Evolutionary conservation across 2,113 vertebrate species (phyloP), one percentile per base, ranked within the genome.

Genomic region (Atractosteus spatula): DNA sequence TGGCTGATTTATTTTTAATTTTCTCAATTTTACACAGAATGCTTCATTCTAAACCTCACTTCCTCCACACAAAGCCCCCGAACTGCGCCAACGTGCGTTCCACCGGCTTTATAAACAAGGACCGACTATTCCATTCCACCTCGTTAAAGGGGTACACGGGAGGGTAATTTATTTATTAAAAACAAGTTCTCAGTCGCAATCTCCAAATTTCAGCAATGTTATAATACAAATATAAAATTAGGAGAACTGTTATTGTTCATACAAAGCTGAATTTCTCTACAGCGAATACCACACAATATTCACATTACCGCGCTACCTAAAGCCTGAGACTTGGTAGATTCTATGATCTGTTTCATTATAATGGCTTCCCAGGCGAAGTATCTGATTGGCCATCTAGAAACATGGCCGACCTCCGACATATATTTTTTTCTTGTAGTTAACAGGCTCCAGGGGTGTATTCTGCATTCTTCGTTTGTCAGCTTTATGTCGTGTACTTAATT

Each of bases 321-420:
- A 29, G 29, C 29, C 29, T 29, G 2, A 29, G 29, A 29, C 29
- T 75, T 75, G 75, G 78, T 74, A 70, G 17, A 5, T 51, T 41
- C 78, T 69, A 45, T 57, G 42, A 61, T 76, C 69, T 41, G 56
- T 64, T 14, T 64, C 71, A 64, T 70, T 72, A 72, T 76, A 68
- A 62, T 69, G 68, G 73, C 61, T 16, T 64, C 47, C 16, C n/a
- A 69, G 66, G 16, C 70, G 61, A 57, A 62, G 62, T 8, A 45
- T 68, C 64, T 77, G 75, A 79, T 81, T 84, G 77, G 78, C 59
- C 69, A 41, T 3, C 17, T 16, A 17, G 66, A 71, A 71, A 64
- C 69, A 63, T 63, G 75, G 5, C 10, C 47, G 47, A 51, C 47
- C 47, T 51, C 10, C 47, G 47, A 51, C 47, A 51, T 51, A 5